Conservation (phyloP, 2,797 vertebrate species). For the Adrianichthys oophorus region DNA sequence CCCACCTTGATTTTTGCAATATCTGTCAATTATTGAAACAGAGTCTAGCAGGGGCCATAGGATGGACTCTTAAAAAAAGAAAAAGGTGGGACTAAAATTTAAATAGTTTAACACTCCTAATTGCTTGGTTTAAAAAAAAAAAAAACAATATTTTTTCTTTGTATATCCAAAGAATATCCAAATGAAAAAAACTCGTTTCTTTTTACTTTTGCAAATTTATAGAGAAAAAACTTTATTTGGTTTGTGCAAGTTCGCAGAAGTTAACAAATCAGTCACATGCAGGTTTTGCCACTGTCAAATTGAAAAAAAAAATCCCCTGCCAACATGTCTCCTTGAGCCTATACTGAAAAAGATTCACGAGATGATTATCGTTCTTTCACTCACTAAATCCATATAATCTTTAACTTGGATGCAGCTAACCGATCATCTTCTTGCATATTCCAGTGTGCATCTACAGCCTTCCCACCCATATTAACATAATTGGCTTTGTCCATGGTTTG, state of each 20-base stretch:
- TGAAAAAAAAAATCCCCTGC: constrained; percentile 20
- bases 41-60: too few relatives aligned
- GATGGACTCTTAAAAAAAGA: too few relatives aligned
- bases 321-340: constrained; percentile 26
- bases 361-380: constrained; percentile 28
- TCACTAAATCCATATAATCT: constrained; percentile 38
- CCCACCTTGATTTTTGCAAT: too few relatives aligned
- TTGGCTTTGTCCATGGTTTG: constrained; percentile 16
- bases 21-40: too few relatives aligned
- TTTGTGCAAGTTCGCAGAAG: constrained; percentile 3
- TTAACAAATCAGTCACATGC: constrained; percentile 32
- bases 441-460: constrained; percentile 35
- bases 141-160: too few relatives aligned
- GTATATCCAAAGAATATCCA: too few relatives aligned
- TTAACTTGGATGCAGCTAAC: constrained; percentile 37
- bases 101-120: too few relatives aligned
- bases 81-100: too few relatives aligned
- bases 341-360: constrained; percentile 38
- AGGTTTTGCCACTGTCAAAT: constrained; percentile 23
- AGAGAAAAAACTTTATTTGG: background rate
- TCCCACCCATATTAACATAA: constrained; percentile 38
- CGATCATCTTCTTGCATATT: constrained; percentile 49
- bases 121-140: too few relatives aligned
- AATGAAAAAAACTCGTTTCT: too few relatives aligned
- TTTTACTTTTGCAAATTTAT: background rate